A percentile compares a stretch with the other conserved stretches of the same genome.
These are phyloP conservation scores for Schrankia costaestrigalis DNA, from an alignment of 2,888 invertebrate genomes.

Conservation along the genomic window DNA sequence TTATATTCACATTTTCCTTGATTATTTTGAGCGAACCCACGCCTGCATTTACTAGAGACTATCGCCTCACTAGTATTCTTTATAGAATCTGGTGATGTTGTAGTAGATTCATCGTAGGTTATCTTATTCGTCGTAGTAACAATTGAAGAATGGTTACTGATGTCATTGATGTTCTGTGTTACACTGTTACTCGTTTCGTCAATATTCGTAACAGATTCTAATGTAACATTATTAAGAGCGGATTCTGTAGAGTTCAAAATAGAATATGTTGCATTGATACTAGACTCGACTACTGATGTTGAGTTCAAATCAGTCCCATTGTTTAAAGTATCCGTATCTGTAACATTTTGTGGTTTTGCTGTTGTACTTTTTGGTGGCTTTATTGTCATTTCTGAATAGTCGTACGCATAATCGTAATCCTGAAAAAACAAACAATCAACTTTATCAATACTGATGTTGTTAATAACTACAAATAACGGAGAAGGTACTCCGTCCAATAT, in stretches of 20 bases:
- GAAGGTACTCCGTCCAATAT: too few species aligned
- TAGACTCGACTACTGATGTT: neutral
- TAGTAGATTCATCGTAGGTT: conserved; percentile 10
- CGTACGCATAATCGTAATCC: conserved; percentile 88
- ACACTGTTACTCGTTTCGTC: neutral
- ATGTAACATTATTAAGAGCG: neutral
- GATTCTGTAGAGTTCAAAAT: neutral
- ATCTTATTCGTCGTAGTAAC: conserved; percentile 12
- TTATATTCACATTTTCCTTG: conserved; percentile 67
- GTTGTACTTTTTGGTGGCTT: conserved; percentile 80
- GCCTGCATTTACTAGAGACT: conserved; percentile 49
- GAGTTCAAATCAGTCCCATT: neutral
- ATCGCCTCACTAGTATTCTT: conserved; percentile 18
- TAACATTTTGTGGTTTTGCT: conserved; percentile 59
- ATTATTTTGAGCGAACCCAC: conserved; percentile 60
- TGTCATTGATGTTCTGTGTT: neutral
- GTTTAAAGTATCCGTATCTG: conserved; percentile 9
- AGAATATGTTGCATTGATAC: neutral
- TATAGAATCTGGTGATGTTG: conserved; percentile 13
- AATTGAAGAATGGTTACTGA: conserved; percentile 10
- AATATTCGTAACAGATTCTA: neutral
- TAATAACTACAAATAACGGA: too few species aligned
- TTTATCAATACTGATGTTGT: neutral
- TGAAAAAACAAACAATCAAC: conserved; percentile 59
- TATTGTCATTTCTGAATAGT: conserved; percentile 86